Evolutionary conservation across 1,140 invertebrate genomes (phyloP).

Genomic region (Nymphalis io): DNA sequence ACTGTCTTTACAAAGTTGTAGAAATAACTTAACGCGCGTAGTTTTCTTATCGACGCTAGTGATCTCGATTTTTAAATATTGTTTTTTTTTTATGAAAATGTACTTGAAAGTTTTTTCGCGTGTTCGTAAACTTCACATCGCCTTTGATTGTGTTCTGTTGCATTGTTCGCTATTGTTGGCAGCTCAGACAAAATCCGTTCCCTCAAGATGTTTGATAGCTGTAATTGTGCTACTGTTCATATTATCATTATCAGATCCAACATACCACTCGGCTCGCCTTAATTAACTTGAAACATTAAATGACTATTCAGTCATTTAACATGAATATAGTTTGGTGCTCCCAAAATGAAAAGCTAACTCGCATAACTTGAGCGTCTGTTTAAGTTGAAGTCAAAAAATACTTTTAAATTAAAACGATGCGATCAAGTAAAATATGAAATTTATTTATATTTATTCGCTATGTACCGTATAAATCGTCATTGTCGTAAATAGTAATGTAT

Average conservation of each 20-base stretch:
- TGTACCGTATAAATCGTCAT: too few species aligned
- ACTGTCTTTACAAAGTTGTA: neutral
- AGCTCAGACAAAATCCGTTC: slow-evolving; percentile 51
- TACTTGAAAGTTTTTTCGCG: slow-evolving; percentile 13
- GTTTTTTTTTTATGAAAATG: slow-evolving; percentile 6
- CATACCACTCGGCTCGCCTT: slow-evolving; percentile 30
- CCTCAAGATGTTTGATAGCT: slow-evolving; percentile 52
- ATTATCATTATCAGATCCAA: slow-evolving; percentile 51
- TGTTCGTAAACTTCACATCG: slow-evolving; percentile 1
- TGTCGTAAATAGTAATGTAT: too few species aligned
- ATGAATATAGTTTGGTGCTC: neutral
- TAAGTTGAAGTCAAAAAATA: too few species aligned
- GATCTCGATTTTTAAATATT: neutral
- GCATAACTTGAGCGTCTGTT: too few species aligned
- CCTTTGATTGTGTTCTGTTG: slow-evolving; percentile 7
- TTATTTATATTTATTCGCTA: too few species aligned
- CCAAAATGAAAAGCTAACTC: too few species aligned
- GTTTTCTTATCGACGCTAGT: neutral
- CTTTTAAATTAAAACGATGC: too few species aligned
- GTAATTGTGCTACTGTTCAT: slow-evolving; percentile 42
- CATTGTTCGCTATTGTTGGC: slow-evolving; percentile 43
- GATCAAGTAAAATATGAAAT: too few species aligned
- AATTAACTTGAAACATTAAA: slow-evolving; percentile 27
- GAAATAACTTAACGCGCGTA: neutral
- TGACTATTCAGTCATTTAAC: neutral